Conservation (phyloP, 2,888 invertebrate genomes). For the Timema podura region DNA sequence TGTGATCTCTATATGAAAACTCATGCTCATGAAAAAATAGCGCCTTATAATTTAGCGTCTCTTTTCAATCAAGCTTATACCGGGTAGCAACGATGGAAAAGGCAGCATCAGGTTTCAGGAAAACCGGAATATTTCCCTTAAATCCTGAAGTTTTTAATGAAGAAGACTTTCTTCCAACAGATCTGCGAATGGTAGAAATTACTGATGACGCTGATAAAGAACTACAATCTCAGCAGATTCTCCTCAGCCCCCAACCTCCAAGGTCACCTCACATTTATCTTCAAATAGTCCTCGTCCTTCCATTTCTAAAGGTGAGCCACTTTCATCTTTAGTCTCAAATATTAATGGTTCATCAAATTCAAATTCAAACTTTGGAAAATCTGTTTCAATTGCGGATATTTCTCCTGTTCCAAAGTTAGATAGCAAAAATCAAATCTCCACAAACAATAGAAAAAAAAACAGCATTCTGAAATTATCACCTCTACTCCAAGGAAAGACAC, state of each 20-base stretch:
- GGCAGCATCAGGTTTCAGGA: not conserved
- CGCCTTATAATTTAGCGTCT: constrained; percentile 7
- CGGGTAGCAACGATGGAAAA: constrained; percentile 19
- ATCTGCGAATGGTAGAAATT: not conserved
- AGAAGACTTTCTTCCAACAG: not conserved
- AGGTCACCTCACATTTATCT: too few relatives aligned
- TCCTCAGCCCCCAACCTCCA: too few relatives aligned
- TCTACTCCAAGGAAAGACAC: constrained; percentile 7
- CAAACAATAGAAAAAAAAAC: constrained; percentile 1
- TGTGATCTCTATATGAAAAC: constrained; percentile 20
- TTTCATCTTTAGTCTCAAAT: not conserved
- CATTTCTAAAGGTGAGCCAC: not conserved
- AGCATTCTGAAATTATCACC: not conserved
- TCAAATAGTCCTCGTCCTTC: too few relatives aligned
- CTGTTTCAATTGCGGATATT: not conserved
- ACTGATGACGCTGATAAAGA: not conserved
- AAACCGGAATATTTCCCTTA: constrained; percentile 3
- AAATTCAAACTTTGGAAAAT: not conserved
- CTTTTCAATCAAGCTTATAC: constrained; percentile 19
- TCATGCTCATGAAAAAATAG: constrained; percentile 19
- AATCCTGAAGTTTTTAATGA: not conserved
- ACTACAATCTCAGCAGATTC: not conserved
- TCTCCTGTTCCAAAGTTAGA: not conserved
- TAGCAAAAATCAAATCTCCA: not conserved
- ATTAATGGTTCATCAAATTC: not conserved